Conservation (phyloP, 2,797 vertebrate genomes). For the Helarctos malayanus region DNA sequence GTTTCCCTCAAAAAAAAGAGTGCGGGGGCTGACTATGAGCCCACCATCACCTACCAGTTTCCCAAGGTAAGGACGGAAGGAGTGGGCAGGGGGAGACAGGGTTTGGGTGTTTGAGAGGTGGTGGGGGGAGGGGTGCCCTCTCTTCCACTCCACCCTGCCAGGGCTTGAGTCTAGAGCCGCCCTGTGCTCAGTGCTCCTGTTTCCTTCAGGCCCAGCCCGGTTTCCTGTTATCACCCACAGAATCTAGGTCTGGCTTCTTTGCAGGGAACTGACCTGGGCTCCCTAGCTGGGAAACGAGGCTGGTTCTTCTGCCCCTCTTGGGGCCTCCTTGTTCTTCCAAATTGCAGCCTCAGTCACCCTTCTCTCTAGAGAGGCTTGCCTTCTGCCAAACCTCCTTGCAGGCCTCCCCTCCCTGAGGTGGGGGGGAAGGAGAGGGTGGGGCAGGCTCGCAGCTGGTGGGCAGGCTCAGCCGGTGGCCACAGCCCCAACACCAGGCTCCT, state of each 20-base stretch:
- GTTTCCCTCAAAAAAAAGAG: constrained; percentile 93
- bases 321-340: background rate
- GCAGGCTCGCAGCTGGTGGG: background rate
- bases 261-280: background rate
- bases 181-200: background rate
- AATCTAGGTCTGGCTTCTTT: constrained; percentile 73
- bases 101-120: background rate
- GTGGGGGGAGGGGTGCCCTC: background rate
- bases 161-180: background rate
- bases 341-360: background rate
- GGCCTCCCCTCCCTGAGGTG: background rate
- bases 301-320: background rate
- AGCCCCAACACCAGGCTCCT: background rate
- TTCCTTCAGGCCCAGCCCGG: constrained; percentile 24
- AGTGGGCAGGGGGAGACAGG: background rate
- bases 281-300: background rate
- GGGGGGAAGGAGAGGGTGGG: background rate
- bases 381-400: background rate
- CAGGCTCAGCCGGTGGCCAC: background rate
- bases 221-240: constrained; percentile 51
- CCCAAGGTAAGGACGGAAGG: constrained; percentile 93
- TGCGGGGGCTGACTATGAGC: constrained; percentile 91
- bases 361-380: background rate
- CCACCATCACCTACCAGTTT: constrained; percentile 97
- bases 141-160: background rate